These are phyloP conservation scores for Ctenomys sociabilis DNA, from an alignment of 2,113 vertebrate genomes.

Conservation along the genomic window DNA sequence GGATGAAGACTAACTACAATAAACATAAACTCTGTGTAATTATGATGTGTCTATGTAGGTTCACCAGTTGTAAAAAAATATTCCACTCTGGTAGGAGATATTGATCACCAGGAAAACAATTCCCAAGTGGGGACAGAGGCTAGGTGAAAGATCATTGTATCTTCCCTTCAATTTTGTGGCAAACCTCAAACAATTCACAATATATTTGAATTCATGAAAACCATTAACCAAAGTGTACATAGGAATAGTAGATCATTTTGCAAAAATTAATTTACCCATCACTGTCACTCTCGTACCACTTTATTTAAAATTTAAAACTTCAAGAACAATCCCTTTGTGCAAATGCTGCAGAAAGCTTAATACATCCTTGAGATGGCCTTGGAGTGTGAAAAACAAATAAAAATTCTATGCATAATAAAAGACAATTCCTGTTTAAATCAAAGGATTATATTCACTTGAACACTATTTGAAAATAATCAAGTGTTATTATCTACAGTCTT, in stretches of 20 bases:
- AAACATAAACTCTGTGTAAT: neutral
- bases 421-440: conserved; percentile 55
- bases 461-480: conserved; percentile 65
- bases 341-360: conserved; percentile 33
- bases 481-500: conserved; percentile 55
- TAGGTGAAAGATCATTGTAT: neutral
- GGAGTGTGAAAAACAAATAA: conserved; percentile 60
- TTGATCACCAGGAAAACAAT: neutral
- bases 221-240: conserved; percentile 47
- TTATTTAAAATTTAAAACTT: conserved; percentile 64
- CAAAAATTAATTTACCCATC: conserved; percentile 61
- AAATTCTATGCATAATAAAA: conserved; percentile 60
- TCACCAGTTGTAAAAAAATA: neutral
- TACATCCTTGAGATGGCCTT: conserved; percentile 60
- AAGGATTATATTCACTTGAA: conserved; percentile 66
- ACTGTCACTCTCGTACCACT: conserved; percentile 49
- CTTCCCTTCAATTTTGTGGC: neutral
- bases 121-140: rapidly evolving
- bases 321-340: conserved; percentile 25
- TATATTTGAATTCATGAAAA: neutral
- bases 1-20: neutral
- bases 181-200: neutral
- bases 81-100: neutral
- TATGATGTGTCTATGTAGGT: neutral
- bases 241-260: conserved; percentile 9